These are phyloP conservation scores for Athalia cordata DNA, from an alignment of 2,888 invertebrate species.

Conservation along the genomic window DNA sequence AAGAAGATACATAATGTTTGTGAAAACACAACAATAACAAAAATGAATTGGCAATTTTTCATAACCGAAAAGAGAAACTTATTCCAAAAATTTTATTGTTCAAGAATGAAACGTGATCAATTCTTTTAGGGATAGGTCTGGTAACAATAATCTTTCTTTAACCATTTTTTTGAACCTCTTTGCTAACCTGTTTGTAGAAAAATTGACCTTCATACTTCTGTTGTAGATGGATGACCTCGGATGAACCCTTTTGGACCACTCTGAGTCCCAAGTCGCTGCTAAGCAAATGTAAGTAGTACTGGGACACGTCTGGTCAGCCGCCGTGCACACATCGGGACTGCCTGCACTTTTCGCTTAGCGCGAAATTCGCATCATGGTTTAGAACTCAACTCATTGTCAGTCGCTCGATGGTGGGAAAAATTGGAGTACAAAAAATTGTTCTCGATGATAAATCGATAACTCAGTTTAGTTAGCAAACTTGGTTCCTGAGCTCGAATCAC, in stretches of 20 bases:
- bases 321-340: conserved; percentile 10
- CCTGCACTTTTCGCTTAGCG: conserved; percentile 11
- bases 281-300: conserved; percentile 28
- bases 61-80: too few species aligned
- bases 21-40: too few species aligned
- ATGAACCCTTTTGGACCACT: conserved; percentile 24
- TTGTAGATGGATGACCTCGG: conserved; percentile 12
- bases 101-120: neutral
- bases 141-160: conserved; percentile 15
- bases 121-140: conserved; percentile 8
- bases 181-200: neutral
- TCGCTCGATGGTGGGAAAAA: too few species aligned
- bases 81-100: too few species aligned
- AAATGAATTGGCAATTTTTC: too few species aligned
- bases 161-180: neutral
- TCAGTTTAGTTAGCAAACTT: too few species aligned
- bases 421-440: neutral
- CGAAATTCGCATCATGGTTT: conserved; percentile 9
- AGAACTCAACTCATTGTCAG: neutral
- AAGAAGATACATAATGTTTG: too few species aligned
- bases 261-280: neutral
- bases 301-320: conserved; percentile 34
- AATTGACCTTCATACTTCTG: conserved; percentile 29
- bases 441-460: neutral
- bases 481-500: too few species aligned